A percentile compares a stretch with the other conserved stretches of the same genome.
Conservation (phyloP, 1,140 invertebrate genomes). For the Elymnias hypermnestra region DNA sequence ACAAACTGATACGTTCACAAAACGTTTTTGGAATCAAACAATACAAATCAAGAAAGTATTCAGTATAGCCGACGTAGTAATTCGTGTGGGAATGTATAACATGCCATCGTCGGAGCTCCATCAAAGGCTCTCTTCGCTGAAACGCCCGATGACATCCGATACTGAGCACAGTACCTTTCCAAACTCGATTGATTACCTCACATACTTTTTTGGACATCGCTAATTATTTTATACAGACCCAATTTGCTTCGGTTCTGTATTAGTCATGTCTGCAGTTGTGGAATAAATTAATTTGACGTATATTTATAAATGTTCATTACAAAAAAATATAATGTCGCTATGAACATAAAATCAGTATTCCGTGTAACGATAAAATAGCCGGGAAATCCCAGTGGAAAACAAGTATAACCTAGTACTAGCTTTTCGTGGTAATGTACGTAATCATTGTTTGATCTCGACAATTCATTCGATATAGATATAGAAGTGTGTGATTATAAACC, state of each 20-base stretch:
- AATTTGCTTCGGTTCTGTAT: slow-evolving; percentile 15
- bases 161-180: slow-evolving; percentile 34
- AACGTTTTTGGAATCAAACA: slow-evolving; percentile 58
- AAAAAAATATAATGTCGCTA: slow-evolving; percentile 8
- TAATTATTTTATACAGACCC: slow-evolving; percentile 30
- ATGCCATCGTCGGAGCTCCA: slow-evolving; percentile 45
- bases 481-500: slow-evolving; percentile 34
- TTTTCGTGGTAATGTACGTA: slow-evolving; percentile 53
- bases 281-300: slow-evolving; percentile 2
- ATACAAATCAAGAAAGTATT: slow-evolving; percentile 42
- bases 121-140: slow-evolving; percentile 61
- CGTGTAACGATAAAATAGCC: slow-evolving; percentile 27
- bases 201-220: slow-evolving; percentile 30
- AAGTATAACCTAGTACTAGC: slow-evolving; percentile 26
- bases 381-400: slow-evolving; percentile 54
- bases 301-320: neutral
- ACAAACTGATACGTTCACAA: slow-evolving; percentile 27
- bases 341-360: slow-evolving; percentile 19
- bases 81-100: slow-evolving; percentile 69
- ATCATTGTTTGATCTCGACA: slow-evolving; percentile 56
- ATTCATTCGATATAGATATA: slow-evolving; percentile 41
- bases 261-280: slow-evolving; percentile 9
- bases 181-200: slow-evolving; percentile 34
- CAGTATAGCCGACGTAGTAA: slow-evolving; percentile 38
- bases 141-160: slow-evolving; percentile 49